phyloP scores from a whole-genome alignment of 2,888 invertebrate genomes.

The Idaea straminata region DNA sequence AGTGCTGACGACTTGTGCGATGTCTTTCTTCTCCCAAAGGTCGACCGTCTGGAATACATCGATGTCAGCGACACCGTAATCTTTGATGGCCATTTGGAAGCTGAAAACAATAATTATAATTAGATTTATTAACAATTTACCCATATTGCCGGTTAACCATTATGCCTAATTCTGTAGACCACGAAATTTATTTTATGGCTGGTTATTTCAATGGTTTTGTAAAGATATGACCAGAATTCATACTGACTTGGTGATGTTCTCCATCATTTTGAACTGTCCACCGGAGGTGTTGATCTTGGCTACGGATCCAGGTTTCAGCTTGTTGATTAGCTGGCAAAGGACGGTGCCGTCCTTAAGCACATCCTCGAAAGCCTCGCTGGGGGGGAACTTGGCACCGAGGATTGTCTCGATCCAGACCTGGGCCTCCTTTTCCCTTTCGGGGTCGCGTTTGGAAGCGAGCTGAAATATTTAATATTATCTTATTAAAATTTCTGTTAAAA shows the following conservation, averaged over 20 bases:
- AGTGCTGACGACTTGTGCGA: constrained; percentile 90
- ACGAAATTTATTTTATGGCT: neutral
- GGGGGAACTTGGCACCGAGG: constrained; percentile 93
- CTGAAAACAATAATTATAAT: constrained; percentile 34
- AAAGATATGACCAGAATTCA: neutral
- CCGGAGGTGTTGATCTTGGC: constrained; percentile 95
- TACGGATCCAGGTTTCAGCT: constrained; percentile 92
- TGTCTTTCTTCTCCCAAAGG: constrained; percentile 96
- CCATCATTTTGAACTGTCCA: constrained; percentile 99
- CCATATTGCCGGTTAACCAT: neutral
- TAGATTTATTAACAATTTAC: neutral
- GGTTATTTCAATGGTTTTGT: neutral
- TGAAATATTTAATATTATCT: constrained; percentile 46
- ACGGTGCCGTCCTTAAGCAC: constrained; percentile 95
- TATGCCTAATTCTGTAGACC: neutral
- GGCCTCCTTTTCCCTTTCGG: constrained; percentile 91
- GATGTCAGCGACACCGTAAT: constrained; percentile 92
- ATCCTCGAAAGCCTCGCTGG: constrained; percentile 90
- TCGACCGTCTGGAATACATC: constrained; percentile 99
- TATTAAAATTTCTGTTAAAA: neutral
- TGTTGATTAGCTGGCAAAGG: constrained; percentile 97
- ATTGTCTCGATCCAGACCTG: constrained; percentile 95
- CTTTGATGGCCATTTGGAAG: constrained; percentile 93
- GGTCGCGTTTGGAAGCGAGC: constrained; percentile 91
- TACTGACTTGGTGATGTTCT: constrained; percentile 96